Base-by-base conservation (phyloP, 1,140 invertebrate species). In the Drosophila eugracilis region DNA sequence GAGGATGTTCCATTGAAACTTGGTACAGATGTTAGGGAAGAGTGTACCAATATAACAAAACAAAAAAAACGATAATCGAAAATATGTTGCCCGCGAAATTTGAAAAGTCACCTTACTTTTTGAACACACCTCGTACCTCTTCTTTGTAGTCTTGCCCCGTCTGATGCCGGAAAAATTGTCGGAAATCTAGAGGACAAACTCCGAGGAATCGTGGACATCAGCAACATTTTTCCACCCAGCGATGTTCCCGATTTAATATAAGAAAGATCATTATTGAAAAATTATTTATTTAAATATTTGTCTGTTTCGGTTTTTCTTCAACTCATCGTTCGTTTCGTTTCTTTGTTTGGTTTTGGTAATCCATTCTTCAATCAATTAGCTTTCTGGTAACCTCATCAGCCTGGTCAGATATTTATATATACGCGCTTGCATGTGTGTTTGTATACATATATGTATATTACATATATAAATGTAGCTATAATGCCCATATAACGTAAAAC, bases 241-340 rank as follows among this genome's bases (percentile, higher is more conserved):
- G 81, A 85, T 63, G 41, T 85, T 44, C 81, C 81, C 41, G 81
- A 85, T 60, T 60, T 77, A 28, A 75, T 85, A 37, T 85, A 41
- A 80, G 5, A 17, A 3, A 15, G 17, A 30, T 53, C 37, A 48
- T 86, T 76, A 86, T 81, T 86, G 83, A 81, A 86, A 86, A 86
- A 86, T 88, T 52, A 60, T 86, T 86, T 86, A 86, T 88, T 86
- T 78, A 86, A 86, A 88, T 88, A 86, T 72, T 65, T 75, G 39
- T 50, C 59, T 75, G 57, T 54, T 75, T 65, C 62, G 70, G 69
- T 80, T 72, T 75, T 45, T 49, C 36, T 49, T 28, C 28, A 30
- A 37, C 24, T 47, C 37, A n/a, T 55, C 58, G 26, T 63, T 63
- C 54, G 34, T 45, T 26, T 22, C 26, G 52, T 47, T 59, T 24